These are phyloP conservation scores for Phylloscopus trochiloides DNA, from an alignment of 2,113 vertebrate genomes.

Conservation along the genomic window DNA sequence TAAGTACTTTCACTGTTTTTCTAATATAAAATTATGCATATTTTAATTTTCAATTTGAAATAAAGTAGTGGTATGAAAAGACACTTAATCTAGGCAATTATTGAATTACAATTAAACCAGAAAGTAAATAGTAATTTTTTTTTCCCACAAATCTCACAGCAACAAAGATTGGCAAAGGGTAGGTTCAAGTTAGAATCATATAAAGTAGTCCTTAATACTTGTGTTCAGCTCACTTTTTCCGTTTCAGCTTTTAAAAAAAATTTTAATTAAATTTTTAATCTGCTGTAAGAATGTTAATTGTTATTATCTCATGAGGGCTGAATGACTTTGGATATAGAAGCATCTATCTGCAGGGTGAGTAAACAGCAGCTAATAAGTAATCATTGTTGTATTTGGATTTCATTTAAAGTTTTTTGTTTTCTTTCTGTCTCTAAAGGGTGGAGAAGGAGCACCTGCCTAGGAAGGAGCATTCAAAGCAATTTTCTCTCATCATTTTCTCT, in stretches of 20 bases:
- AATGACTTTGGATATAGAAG: constrained; percentile 40
- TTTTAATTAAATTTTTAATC: constrained; percentile 5
- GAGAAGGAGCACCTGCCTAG: constrained; percentile 29
- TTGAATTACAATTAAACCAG: not conserved
- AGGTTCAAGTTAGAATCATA: not conserved
- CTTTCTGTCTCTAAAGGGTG: not conserved
- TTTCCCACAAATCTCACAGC: not conserved
- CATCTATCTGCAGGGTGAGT: constrained; percentile 48
- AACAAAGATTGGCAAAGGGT: not conserved
- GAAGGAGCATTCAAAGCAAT: not conserved
- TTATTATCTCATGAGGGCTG: constrained; percentile 20
- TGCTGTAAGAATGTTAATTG: constrained; percentile 21
- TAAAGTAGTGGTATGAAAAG: not conserved
- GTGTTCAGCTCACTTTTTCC: not conserved
- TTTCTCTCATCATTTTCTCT: not conserved
- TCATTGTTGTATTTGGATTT: constrained; percentile 34
- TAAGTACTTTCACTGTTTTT: not conserved
- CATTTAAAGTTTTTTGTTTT: constrained; percentile 15
- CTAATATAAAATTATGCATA: not conserved
- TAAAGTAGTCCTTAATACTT: not conserved
- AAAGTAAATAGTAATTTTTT: not conserved
- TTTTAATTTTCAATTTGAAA: not conserved
- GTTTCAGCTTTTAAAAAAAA: not conserved
- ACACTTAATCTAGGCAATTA: not conserved
- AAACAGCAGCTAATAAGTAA: constrained; percentile 53